Percentiles rank a stretch among this genome's conserved stretches.
phyloP scores from a whole-genome alignment of 2,797 vertebrate species.

The Morus bassanus region DNA sequence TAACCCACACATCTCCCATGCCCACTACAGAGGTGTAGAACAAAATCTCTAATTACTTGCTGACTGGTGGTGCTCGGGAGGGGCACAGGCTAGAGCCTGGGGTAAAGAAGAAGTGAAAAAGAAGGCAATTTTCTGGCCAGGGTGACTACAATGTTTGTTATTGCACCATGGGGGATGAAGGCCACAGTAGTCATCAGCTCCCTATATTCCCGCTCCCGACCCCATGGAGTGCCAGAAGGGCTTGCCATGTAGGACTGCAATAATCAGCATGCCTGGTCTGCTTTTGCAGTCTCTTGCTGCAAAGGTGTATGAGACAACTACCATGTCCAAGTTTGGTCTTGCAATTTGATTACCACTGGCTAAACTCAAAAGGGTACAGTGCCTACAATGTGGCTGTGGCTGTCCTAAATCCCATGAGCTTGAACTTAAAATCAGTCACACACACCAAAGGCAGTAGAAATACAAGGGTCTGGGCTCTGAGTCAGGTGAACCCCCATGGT shows the following conservation, averaged over 20 bases:
- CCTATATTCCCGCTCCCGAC: accelerated
- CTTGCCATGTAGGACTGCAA: background rate
- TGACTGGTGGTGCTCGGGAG: background rate
- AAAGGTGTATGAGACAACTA: accelerated
- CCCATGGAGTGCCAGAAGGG: background rate
- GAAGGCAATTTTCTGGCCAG: background rate
- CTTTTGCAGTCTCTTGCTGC: background rate
- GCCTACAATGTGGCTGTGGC: background rate
- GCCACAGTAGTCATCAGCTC: accelerated
- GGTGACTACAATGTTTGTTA: background rate
- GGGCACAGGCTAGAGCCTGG: accelerated
- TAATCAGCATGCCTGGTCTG: accelerated
- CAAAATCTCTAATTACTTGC: background rate
- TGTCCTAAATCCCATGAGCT: background rate
- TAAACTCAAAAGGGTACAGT: background rate
- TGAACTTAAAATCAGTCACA: background rate
- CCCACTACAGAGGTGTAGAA: background rate
- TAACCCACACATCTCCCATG: background rate
- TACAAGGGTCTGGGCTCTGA: background rate
- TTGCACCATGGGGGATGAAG: background rate
- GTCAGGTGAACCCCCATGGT: accelerated
- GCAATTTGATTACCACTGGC: background rate
- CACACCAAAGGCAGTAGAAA: background rate
- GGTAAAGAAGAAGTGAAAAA: background rate
- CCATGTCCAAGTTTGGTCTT: background rate